Base-by-base conservation (phyloP, 2,797 vertebrate species). In the Balearica regulorum region DNA sequence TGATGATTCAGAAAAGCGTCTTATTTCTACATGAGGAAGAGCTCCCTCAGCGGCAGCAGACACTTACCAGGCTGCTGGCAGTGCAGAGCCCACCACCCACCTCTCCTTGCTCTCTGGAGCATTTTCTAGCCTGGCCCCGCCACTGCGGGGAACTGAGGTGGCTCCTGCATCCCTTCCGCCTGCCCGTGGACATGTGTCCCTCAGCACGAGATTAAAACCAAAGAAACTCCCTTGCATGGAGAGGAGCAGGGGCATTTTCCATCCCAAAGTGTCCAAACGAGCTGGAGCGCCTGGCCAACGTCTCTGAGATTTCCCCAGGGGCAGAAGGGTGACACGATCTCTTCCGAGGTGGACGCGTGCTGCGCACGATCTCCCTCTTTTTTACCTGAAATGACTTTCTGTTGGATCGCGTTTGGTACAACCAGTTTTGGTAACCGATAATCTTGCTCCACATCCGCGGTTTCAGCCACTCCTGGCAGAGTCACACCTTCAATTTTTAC, bases 311-410 rank as follows among this genome's bases (percentile, higher is more conserved):
- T 17, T 62, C 20, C 46, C 44, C 26, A 1, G 19, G 21, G 55
- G 35, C 0, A 51, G 29, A 17, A 39, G 5, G 41, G n/a, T 22
- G 41, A 35, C 41, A 15, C 0, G 0, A 5, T 10, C 26, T 14
- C 49, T 25, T 11, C 89, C 3, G 14, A 46, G 37, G 22, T 5
- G 28, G 22, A 25, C 54, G 51, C 0, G 0, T 4, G 31, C 60
- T 26, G 43, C 5, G 2, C 0, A 0, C 13, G 26, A 25, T n/a
- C 70, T 29, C 65, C 24, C 31, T 24, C 29, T 14, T 20, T 21
- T 60, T 93, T 90, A 97, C 96, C 96, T 92, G 79, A 1, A 4
- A 13, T 94, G 83, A 19, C 93, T 76, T 97, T 96, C 73, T 90
- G 66, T 13, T 8, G 65, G 88, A 93, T 96, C 10, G 7, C 22